phyloP scores from a whole-genome alignment of 1,140 invertebrate species.

The Coptotermes formosanus region DNA sequence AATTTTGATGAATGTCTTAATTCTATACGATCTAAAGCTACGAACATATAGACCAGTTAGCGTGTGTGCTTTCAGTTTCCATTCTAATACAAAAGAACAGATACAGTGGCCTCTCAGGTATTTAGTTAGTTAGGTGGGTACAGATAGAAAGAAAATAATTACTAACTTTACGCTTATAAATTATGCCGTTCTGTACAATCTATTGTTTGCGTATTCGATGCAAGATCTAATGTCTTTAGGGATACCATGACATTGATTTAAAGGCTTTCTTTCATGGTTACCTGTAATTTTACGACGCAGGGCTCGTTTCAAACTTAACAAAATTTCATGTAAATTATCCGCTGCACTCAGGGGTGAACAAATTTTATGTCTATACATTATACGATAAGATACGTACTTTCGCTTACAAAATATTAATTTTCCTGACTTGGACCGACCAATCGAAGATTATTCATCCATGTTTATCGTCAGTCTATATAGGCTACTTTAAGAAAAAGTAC shows the following conservation, averaged over 20 bases:
- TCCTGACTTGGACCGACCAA: too few species aligned
- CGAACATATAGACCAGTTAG: background rate
- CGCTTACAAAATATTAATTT: too few species aligned
- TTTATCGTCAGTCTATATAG: too few species aligned
- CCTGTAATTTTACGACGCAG: background rate
- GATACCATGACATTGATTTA: background rate
- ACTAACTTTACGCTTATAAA: background rate
- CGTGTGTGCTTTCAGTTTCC: background rate
- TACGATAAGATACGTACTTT: too few species aligned
- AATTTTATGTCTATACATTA: too few species aligned
- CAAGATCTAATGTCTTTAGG: background rate
- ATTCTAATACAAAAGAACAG: background rate
- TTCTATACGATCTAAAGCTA: background rate
- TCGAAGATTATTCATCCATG: too few species aligned
- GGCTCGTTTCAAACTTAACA: background rate
- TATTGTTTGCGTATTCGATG: background rate
- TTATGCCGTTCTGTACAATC: background rate
- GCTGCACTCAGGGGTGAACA: background rate
- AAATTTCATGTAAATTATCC: background rate
- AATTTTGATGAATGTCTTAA: slow-evolving; percentile 13
- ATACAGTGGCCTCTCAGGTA: background rate
- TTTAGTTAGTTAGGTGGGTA: background rate
- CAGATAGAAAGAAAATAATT: background rate
- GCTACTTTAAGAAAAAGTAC: too few species aligned
- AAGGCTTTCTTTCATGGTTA: background rate